These are phyloP conservation scores for Nothocercus julius DNA, from an alignment of 2,113 vertebrate genomes.

Conservation along the genomic window DNA sequence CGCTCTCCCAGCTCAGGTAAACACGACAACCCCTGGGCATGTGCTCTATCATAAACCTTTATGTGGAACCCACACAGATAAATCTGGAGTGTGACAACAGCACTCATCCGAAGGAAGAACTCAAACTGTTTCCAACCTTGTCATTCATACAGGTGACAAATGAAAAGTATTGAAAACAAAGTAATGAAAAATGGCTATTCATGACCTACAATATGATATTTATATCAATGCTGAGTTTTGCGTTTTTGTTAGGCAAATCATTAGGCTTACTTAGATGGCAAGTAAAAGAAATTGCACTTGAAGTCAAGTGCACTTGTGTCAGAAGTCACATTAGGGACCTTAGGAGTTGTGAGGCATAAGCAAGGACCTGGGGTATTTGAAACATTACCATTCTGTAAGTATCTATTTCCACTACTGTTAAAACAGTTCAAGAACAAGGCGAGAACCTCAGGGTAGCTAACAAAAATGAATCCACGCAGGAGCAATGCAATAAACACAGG, in stretches of 20 bases:
- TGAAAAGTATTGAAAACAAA: not conserved
- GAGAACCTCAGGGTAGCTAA: not conserved
- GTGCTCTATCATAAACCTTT: not conserved
- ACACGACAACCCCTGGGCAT: rapidly evolving
- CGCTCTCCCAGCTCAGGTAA: not conserved
- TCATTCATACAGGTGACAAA: not conserved
- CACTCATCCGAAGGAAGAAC: not conserved
- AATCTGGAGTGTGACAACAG: not conserved
- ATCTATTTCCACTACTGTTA: not conserved
- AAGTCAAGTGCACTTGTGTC: not conserved
- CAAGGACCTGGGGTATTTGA: not conserved
- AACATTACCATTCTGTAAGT: not conserved
- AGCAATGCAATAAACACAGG: not conserved
- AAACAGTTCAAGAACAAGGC: not conserved
- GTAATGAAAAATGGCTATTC: not conserved
- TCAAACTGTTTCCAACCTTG: not conserved
- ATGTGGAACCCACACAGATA: not conserved
- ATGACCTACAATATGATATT: not conserved
- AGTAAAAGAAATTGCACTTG: not conserved
- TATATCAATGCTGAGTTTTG: not conserved
- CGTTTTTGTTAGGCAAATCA: not conserved
- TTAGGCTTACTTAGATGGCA: not conserved
- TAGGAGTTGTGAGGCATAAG: not conserved
- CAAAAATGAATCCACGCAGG: not conserved
- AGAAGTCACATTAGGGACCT: not conserved